phyloP scores from a whole-genome alignment of 2,797 vertebrate species.

The Taenioides sp. region DNA sequence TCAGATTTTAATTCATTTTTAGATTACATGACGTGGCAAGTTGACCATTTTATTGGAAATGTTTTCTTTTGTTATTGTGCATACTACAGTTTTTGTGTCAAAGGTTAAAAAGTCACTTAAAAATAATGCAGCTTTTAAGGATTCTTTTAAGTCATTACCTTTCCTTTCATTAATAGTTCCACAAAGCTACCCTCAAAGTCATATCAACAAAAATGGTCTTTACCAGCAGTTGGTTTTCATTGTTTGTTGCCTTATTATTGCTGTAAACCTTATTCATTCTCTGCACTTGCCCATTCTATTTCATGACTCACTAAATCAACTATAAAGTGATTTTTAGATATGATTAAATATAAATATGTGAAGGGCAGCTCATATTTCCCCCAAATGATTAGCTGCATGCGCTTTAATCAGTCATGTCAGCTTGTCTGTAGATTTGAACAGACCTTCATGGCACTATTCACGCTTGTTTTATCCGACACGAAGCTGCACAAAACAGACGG shows the following conservation, averaged over 20 bases:
- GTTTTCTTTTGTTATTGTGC: background rate
- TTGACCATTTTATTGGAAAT: background rate
- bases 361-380: constrained; percentile 16
- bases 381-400: constrained; percentile 35
- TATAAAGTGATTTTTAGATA: constrained; percentile 52
- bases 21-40: constrained; percentile 24
- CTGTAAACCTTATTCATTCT: constrained; percentile 56
- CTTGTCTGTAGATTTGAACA: constrained; percentile 4
- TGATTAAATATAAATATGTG: constrained; percentile 39
- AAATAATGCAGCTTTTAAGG: background rate
- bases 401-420: constrained; percentile 13
- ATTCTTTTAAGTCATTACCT: background rate
- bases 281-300: constrained; percentile 63
- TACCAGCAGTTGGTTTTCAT: constrained; percentile 68
- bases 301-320: constrained; percentile 30
- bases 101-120: background rate
- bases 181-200: constrained; percentile 24
- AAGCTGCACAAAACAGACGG: constrained; percentile 46
- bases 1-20: constrained; percentile 38
- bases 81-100: background rate
- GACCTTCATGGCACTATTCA: constrained; percentile 1
- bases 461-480: constrained; percentile 31
- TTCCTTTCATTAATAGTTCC: constrained; percentile 8
- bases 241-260: constrained; percentile 76
- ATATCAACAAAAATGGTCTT: constrained; percentile 66